Evolutionary conservation across 2,888 invertebrate species (phyloP).

Genomic region (Acronicta leporina): DNA sequence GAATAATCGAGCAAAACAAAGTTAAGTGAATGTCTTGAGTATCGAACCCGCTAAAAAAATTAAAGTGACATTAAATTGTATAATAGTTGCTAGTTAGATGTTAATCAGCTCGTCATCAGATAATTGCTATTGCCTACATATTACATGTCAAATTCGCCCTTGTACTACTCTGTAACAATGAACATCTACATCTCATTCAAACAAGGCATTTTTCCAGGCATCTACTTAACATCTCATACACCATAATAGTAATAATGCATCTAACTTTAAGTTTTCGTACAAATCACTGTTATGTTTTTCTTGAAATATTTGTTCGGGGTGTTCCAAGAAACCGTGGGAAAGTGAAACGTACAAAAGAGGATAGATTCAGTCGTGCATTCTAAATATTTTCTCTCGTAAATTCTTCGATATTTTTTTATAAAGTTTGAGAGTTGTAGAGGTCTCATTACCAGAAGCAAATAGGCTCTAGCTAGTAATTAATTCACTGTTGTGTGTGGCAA

Average conservation of each 20-base stretch:
- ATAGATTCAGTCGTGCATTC: slow-evolving; percentile 50
- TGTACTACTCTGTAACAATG: slow-evolving; percentile 65
- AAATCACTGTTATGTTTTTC: slow-evolving; percentile 5
- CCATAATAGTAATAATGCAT: not conserved
- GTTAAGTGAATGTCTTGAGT: not conserved
- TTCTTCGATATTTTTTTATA: slow-evolving; percentile 54
- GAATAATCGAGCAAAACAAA: not conserved
- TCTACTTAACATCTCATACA: slow-evolving; percentile 9
- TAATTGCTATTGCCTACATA: slow-evolving; percentile 60
- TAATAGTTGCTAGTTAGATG: slow-evolving; percentile 15
- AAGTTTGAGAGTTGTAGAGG: slow-evolving; percentile 58
- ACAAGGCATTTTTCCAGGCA: slow-evolving; percentile 37
- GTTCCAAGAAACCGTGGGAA: slow-evolving; percentile 74
- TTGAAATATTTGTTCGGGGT: slow-evolving; percentile 27
- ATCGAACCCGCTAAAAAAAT: not conserved
- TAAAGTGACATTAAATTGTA: slow-evolving; percentile 8
- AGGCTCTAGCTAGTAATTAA: slow-evolving; percentile 62
- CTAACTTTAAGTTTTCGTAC: not conserved
- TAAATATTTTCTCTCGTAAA: slow-evolving; percentile 54
- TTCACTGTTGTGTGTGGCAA: slow-evolving; percentile 61
- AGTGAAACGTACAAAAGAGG: slow-evolving; percentile 55
- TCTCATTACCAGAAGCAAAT: slow-evolving; percentile 54
- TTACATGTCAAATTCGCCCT: slow-evolving; percentile 68
- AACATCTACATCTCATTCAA: slow-evolving; percentile 37
- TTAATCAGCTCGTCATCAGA: slow-evolving; percentile 32